Base-by-base conservation (phyloP, 2,797 vertebrate genomes). In the Rhadinocentrus ornatus region DNA sequence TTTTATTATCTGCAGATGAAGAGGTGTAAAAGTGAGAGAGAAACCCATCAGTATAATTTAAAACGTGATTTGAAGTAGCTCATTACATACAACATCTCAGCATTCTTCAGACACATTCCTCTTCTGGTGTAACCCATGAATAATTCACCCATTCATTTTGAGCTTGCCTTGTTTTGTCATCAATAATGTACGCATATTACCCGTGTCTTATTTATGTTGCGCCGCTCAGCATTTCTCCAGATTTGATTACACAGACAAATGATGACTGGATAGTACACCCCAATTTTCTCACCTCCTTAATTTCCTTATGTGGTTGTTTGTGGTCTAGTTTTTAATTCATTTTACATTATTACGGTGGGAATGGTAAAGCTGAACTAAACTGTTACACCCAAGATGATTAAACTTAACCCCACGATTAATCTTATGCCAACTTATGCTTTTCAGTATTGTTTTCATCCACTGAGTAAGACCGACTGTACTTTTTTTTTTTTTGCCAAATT, bases 91-190 rank as follows among this genome's bases (percentile, higher is more conserved):
- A 11, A 77, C 18, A 7, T 66, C 62, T 80, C 66, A 83, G 76
- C 66, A 65, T 84, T 75, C 62, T 70, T 88, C 80, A 85, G 64
- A 79, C 80, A 78, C 44, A 46, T 60, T 83, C 73, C 63, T 70
- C 59, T 73, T 64, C 66, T 69, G 78, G 68, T 83, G 83, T 85
- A 71, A 74, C 3, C 52, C 57, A 88, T 89, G 71, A 88, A 89
- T 91, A 87, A 91, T 91, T 88, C 64, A 88, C 44, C 69, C 46
- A 16, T 80, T 91, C 74, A 83, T 90, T 89, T 87, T 75, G 48
- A 89, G 73, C 62, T 54, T 81, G 71, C 80, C 71, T 59, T 82
- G 80, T 81, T 81, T 77, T 82, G 80, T 86, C 82, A 89, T 90
- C 79, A 87, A 87, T 87, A 78, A 88, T 92, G 83, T 66, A 85